These are phyloP conservation scores for Sorex araneus DNA, from an alignment of 2,113 vertebrate genomes.

Conservation along the genomic window DNA sequence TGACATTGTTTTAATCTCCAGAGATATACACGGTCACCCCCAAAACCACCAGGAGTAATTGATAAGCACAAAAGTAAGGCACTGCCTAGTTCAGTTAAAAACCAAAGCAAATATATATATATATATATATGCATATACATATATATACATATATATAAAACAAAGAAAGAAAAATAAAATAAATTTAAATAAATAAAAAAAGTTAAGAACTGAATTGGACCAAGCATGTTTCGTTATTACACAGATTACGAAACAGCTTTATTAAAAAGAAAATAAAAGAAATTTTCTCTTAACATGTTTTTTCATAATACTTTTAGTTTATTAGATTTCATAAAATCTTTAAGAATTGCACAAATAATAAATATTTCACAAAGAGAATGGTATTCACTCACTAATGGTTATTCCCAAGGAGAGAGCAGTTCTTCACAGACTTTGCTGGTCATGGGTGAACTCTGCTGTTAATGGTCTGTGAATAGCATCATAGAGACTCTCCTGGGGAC, in stretches of 20 bases:
- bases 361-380: slow-evolving; percentile 47
- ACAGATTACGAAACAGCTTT: neutral
- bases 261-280: neutral
- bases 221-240: neutral
- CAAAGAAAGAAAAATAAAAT: neutral
- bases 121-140: too few relatives aligned
- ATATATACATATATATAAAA: too few relatives aligned
- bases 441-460: slow-evolving; percentile 81
- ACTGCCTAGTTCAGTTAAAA: too few relatives aligned
- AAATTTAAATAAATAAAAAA: neutral
- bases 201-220: neutral
- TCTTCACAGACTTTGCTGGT: slow-evolving; percentile 64
- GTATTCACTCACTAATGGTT: slow-evolving; percentile 48
- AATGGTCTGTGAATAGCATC: slow-evolving; percentile 82
- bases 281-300: neutral
- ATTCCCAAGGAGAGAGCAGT: slow-evolving; percentile 71
- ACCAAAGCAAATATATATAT: too few relatives aligned
- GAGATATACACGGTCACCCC: too few relatives aligned
- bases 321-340: slow-evolving; percentile 56
- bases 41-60: too few relatives aligned
- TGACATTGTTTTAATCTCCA: too few relatives aligned
- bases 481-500: slow-evolving; percentile 76
- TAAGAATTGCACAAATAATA: neutral
- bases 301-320: neutral
- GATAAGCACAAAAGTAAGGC: too few relatives aligned